Base-by-base conservation (phyloP, 2,113 vertebrate species). In the Nothoprocta perdicaria region DNA sequence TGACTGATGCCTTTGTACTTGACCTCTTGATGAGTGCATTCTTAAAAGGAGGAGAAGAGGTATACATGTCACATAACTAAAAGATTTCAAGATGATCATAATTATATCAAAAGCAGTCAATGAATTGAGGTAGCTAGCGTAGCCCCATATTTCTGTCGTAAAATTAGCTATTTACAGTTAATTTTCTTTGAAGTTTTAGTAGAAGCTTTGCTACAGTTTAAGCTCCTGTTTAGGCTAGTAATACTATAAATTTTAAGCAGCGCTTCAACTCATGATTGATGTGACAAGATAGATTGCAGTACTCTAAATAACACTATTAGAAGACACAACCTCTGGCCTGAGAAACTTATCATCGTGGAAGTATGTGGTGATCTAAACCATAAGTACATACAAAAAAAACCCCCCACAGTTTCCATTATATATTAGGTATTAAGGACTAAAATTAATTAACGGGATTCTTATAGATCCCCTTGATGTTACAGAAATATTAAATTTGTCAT, bases 311-410 rank as follows among this genome's bases (percentile, higher is more conserved):
- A 79, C 29, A 29, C 43, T 43, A 61, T 31, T 53, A 50, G 40
- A 73, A 82, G 41, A 89, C 53, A 24, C 31, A 60, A 17, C 84
- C 67, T 89, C 72, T 93, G 82, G 62, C 79, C 82, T 62, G 21
- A 87, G 55, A 35, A 83, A 38, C 46, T 92, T 82, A 69, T 91
- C 78, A 76, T 87, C 67, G 1, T 57, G 22, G 16, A 89, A 93
- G 41, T 85, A 89, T 91, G 93, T 83, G 72, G 62, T 94, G 87
- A 95, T 83, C 87, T 95, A 93, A 95, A 77, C 60, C 17, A 60
- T 12, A 57, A 5, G 31, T 5, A 57, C 27, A 57, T 16, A 31
- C 52, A 53, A 29, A 55, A 66, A 77, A 84, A 86, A 90, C 84
- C 52, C 2, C 26, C n/a, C 14, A 29, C 23, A 53, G 6, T 72